Evolutionary conservation across 2,797 vertebrate species (phyloP), one percentile per base, ranked within the genome.

Genomic region (Pterois miles): DNA sequence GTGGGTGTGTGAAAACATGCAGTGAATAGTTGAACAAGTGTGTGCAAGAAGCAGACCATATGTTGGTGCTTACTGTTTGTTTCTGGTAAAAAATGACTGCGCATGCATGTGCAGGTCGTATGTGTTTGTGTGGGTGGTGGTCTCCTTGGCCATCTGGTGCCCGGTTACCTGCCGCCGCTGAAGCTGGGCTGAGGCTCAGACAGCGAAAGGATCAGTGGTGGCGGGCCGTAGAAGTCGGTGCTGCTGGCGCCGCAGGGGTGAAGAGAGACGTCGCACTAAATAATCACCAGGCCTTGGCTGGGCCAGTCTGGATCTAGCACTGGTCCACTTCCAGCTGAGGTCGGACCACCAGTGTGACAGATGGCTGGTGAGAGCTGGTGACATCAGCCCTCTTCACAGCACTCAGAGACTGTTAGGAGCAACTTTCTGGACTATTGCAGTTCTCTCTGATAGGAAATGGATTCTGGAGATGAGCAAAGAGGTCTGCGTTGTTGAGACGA

Each of bases 131-230:
- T 71, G 59, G 78, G 85, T 70, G 84, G 71, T 86, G 82, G 88
- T 89, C 83, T 87, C 80, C 50, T 77, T n/a, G 25, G 74, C 91
- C 93, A 94, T 94, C 93, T 94, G 92, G 43, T 76, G 76, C 76
- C 65, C 6, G 25, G 76, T 73, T 83, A 90, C 87, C 89, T 89
- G 81, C 84, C 23, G 60, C 31, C 16, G 54, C 76, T 62, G 71
- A 68, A 80, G 77, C 54, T 33, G 73, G 52, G 82, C 83, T 1
- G 27, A 71, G 72, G 60, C 79, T 75, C 38, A 3, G 76, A 76
- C 85, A 71, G 76, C 23, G 65, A 86, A 78, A 76, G 73, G 66
- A 75, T 78, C 68, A 70, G 78, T 9, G 25, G 68, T 48, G 71
- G 22, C 18, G 59, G 43, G 43, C 20, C 53, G 71, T 5, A 67